phyloP scores from a whole-genome alignment of 2,888 invertebrate genomes.

The Zygaena filipendulae region DNA sequence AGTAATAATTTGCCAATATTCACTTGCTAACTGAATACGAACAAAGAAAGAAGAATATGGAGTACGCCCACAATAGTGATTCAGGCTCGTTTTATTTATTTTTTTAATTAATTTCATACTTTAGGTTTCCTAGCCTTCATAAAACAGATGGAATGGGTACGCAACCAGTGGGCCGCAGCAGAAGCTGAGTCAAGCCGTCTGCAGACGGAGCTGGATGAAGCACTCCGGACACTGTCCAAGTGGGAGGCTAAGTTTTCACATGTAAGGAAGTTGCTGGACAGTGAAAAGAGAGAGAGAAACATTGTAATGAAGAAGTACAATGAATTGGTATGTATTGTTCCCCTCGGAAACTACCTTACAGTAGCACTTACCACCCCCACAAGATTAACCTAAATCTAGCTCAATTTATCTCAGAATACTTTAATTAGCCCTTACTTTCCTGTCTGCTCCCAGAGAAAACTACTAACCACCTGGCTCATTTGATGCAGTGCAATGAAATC shows the following conservation, averaged over 20 bases:
- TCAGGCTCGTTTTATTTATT: too few relatives aligned
- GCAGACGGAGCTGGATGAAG: slow-evolving; percentile 75
- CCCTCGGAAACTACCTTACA: too few relatives aligned
- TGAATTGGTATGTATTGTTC: slow-evolving; percentile 67
- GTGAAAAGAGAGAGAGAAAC: slow-evolving; percentile 78
- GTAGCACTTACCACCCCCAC: not conserved
- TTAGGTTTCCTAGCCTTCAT: slow-evolving; percentile 80
- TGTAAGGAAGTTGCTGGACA: slow-evolving; percentile 82
- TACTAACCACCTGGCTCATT: too few relatives aligned
- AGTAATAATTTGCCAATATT: too few relatives aligned
- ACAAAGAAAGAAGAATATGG: too few relatives aligned
- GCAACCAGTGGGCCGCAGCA: slow-evolving; percentile 74
- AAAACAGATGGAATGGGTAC: slow-evolving; percentile 77
- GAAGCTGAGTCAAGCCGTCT: slow-evolving; percentile 79
- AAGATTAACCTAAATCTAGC: not conserved
- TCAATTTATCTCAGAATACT: not conserved
- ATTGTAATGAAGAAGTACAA: slow-evolving; percentile 78
- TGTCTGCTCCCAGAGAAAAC: too few relatives aligned
- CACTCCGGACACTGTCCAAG: slow-evolving; percentile 76
- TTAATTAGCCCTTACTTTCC: not conserved
- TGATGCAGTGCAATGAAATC: too few relatives aligned
- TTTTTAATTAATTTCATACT: slow-evolving; percentile 6
- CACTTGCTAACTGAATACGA: too few relatives aligned
- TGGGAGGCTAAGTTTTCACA: slow-evolving; percentile 85
- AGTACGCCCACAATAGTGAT: too few relatives aligned